These are phyloP conservation scores for Passerculus sandwichensis DNA, from an alignment of 2,797 vertebrate genomes.

Conservation along the genomic window DNA sequence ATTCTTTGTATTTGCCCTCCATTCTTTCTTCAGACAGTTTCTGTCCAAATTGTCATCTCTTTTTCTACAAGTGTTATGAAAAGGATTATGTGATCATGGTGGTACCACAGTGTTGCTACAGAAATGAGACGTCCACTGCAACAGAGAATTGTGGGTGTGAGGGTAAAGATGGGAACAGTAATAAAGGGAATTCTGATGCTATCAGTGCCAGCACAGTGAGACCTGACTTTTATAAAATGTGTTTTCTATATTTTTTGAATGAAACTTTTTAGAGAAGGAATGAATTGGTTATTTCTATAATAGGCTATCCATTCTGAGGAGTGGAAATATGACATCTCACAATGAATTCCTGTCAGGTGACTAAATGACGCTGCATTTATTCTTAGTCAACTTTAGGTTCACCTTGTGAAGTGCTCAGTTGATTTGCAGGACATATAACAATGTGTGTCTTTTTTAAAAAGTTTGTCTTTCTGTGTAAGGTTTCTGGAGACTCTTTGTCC, in stretches of 20 bases:
- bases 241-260: neutral
- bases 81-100: neutral
- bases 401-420: neutral
- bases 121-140: neutral
- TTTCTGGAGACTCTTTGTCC: neutral
- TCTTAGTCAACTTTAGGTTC: neutral
- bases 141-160: accelerated
- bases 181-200: neutral
- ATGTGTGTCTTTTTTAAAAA: neutral
- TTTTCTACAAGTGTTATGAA: neutral
- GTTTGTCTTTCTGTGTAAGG: neutral
- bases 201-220: neutral
- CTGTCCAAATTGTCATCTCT: neutral
- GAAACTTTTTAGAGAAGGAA: neutral
- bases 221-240: accelerated
- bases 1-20: neutral
- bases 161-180: neutral
- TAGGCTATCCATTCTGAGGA: neutral
- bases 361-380: neutral
- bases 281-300: neutral
- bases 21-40: neutral
- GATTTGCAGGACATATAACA: neutral
- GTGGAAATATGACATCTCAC: neutral
- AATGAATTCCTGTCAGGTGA: neutral
- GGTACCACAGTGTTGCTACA: neutral